Evolutionary conservation across 2,888 invertebrate species (phyloP), one percentile per base, ranked within the genome.

Genomic region (Ornithoptera priamus): DNA sequence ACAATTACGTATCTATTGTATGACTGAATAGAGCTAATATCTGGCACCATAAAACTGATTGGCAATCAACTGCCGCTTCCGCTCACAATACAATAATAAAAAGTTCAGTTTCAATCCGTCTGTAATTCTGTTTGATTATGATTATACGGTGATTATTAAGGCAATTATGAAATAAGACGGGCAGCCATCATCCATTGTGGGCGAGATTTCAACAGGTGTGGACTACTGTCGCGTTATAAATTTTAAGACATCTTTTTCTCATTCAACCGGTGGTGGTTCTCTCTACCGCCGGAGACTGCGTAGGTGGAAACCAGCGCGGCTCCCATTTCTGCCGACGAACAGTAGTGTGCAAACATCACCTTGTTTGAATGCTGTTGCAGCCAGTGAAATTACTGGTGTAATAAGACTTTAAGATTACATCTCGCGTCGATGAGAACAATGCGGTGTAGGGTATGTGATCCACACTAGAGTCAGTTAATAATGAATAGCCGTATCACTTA

Each of bases 121-220:
- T 82, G 84, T 90, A 89, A 89, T 86, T 86, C 83, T 84, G 80
- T 86, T 87, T 88, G 88, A 89, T 88, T 88, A 84, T 85, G 84
- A 87, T 86, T 86, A 84, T 82, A 84, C 80, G 80, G 78, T 80
- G 80, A 84, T 86, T 89, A 88, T 89, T 87, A 87, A 82, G 83
- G 82, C 85, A 90, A 90, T 90, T 90, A 90, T 89, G 78, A 84
- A 66, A 73, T 77, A 80, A 82, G 83, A 85, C 78, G 80, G 75
- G 79, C 81, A 78, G 78, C 76, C 79, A 77, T 72, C 74, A 76
- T 85, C 85, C 82, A 86, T 90, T 89, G 85, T 88, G 77, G 74
- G 70, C 56, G 73, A 73, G 70, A 69, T 72, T 73, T 72, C 72
- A 69, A 73, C 75, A 72, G 83, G 84, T 84, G 82, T 78, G 83